A percentile compares a stretch with the other conserved stretches of the same genome.
Evolutionary conservation across 2,113 vertebrate genomes (phyloP).

Genomic region (Lichenostomus cassidix): DNA sequence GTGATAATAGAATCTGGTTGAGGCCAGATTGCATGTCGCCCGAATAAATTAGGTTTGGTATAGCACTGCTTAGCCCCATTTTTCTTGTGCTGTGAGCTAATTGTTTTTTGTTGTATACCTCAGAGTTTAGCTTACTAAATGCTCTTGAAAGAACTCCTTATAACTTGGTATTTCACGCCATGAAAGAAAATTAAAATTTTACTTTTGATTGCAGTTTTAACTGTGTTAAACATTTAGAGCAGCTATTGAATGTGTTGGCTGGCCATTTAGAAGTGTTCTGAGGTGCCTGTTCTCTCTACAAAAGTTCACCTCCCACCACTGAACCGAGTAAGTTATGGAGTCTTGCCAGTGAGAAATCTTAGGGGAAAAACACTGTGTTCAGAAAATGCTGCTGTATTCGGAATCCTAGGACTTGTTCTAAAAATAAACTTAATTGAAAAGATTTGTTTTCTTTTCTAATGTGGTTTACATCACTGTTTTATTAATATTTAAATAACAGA

Average conservation of each 20-base stretch:
- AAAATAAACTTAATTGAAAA: conserved; percentile 70
- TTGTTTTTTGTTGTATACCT: background rate
- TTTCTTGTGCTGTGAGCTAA: background rate
- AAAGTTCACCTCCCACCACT: conserved; percentile 15
- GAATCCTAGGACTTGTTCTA: conserved; percentile 57
- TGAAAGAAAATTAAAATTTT: background rate
- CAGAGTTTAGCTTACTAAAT: background rate
- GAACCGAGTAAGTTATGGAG: background rate
- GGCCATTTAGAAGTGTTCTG: background rate
- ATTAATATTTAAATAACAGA: conserved; percentile 68
- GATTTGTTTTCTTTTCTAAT: conserved; percentile 65
- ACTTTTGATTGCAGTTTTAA: background rate
- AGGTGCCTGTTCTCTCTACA: background rate
- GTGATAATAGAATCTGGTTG: background rate
- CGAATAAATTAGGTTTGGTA: conserved; percentile 50
- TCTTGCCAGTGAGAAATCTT: conserved; percentile 43
- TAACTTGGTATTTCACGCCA: background rate
- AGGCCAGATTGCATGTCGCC: conserved; percentile 15
- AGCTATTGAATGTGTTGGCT: background rate
- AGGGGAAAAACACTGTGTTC: conserved; percentile 55
- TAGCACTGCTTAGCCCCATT: background rate
- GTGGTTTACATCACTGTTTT: conserved; percentile 64
- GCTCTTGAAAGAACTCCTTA: background rate
- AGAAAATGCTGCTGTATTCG: conserved; percentile 53
- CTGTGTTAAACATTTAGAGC: background rate